These are phyloP conservation scores for Syrphus vitripennis DNA, from an alignment of 2,888 invertebrate species.

Conservation along the genomic window DNA sequence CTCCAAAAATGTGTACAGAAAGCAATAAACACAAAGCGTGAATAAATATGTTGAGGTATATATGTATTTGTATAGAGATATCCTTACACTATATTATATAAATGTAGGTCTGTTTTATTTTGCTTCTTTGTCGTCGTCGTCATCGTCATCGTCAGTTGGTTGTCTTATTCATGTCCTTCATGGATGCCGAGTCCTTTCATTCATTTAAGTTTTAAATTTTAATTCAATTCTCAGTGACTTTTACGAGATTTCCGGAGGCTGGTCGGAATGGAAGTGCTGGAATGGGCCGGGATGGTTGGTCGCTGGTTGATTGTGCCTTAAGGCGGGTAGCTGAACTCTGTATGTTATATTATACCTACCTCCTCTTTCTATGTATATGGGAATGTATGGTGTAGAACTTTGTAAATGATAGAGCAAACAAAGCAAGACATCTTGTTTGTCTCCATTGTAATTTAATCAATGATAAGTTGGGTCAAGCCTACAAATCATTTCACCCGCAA, in stretches of 20 bases:
- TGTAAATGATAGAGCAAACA: constrained; percentile 65
- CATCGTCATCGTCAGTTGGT: not conserved
- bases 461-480: constrained; percentile 71
- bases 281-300: not conserved
- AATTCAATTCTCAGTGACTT: constrained; percentile 69
- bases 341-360: not conserved
- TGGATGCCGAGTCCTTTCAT: constrained; percentile 50
- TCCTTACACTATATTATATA: not conserved
- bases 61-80: not conserved
- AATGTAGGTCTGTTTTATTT: constrained; percentile 8
- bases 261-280: not conserved
- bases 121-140: constrained; percentile 14
- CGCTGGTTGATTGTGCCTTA: constrained; percentile 7
- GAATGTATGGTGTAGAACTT: constrained; percentile 30
- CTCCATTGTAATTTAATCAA: constrained; percentile 70
- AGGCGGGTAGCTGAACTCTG: constrained; percentile 44
- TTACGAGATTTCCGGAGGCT: constrained; percentile 58
- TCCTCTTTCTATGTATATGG: not conserved
- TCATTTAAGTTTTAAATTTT: constrained; percentile 71
- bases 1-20: not conserved
- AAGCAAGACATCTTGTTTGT: constrained; percentile 70
- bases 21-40: constrained; percentile 66
- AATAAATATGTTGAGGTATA: constrained; percentile 26
- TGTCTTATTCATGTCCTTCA: constrained; percentile 37
- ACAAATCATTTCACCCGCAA: constrained; percentile 70